Evolutionary conservation across 1,140 invertebrate species (phyloP), one percentile per base, ranked within the genome.

Genomic region (Eurytemora carolleeae): DNA sequence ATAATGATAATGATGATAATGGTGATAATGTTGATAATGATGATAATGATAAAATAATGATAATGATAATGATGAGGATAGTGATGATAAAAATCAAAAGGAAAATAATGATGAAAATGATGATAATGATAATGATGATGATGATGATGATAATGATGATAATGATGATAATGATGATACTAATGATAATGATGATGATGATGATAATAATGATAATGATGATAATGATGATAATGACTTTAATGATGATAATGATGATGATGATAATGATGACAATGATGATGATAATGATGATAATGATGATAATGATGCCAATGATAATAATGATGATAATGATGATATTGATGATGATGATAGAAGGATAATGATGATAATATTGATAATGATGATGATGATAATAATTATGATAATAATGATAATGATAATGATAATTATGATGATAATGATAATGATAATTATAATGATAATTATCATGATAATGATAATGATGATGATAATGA

Each of bases 31-130:
- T 55, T n/a, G n/a, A n/a, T n/a, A n/a, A n/a, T n/a, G n/a, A n/a
- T n/a, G n/a, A n/a, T n/a, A n/a, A n/a, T n/a, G n/a, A n/a, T n/a
- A n/a, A n/a, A n/a, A n/a, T n/a, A n/a, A n/a, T n/a, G n/a, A n/a
- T n/a, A n/a, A n/a, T 16, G 58, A 59, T 7, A 61, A 57, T 59
- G 58, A 61, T 59, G 58, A 59, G 15, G 21, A 7, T 57, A 59
- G 20, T 23, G 21, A 57, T 20, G 58, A 59, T 59, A 23, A 25
- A 15, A 21, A 26, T 23, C 15, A 59, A 16, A 20, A 61, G 24
- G 21, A 59, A 15, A 19, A 57, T 59, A 20, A 61, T 59, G 20
- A 23, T 23, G 58, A 59, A 12, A 57, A 25, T 53, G 20, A 57
- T 20, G 21, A 59, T 23, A 23, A 61, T 23, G 58, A 59, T 56